phyloP scores from a whole-genome alignment of 37 sponge, comb jelly and placozoan species.

The Halichondria panicea region DNA sequence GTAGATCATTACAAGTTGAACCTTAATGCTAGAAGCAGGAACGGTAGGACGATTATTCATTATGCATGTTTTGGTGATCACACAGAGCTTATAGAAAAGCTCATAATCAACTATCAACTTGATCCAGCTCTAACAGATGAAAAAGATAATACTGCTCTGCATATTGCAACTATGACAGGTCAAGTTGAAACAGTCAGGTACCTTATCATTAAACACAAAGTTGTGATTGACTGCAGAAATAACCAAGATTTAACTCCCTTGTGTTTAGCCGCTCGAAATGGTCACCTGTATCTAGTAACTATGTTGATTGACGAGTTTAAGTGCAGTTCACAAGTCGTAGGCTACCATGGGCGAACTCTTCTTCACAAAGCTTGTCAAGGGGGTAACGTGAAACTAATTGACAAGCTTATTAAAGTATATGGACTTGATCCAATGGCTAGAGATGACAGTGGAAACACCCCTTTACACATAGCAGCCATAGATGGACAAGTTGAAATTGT shows the following conservation, averaged over 20 bases:
- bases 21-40: not conserved
- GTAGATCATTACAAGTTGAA: no score
- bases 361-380: conserved; percentile 2
- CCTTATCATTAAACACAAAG: not conserved
- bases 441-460: no score
- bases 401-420: no score
- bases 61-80: not conserved
- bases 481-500: no score
- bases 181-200: not conserved
- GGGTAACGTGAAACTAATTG: no score
- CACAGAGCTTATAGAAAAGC: no score
- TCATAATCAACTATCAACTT: no score
- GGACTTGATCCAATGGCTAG: no score
- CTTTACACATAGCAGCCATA: no score
- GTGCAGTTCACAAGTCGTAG: conserved; percentile 3
- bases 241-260: conserved; percentile 4
- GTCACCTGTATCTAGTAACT: conserved; percentile 5
- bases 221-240: not conserved
- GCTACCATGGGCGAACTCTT: not conserved
- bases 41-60: not conserved
- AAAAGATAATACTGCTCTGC: conserved; percentile 10
- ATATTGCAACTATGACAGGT: not conserved
- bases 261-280: conserved; percentile 4
- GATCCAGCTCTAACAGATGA: conserved; percentile 29
- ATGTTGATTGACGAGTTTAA: conserved; percentile 25